Percentiles rank a stretch among this genome's conserved stretches.
Conservation (phyloP, 2,888 invertebrate species). For the Allygus modestus region DNA sequence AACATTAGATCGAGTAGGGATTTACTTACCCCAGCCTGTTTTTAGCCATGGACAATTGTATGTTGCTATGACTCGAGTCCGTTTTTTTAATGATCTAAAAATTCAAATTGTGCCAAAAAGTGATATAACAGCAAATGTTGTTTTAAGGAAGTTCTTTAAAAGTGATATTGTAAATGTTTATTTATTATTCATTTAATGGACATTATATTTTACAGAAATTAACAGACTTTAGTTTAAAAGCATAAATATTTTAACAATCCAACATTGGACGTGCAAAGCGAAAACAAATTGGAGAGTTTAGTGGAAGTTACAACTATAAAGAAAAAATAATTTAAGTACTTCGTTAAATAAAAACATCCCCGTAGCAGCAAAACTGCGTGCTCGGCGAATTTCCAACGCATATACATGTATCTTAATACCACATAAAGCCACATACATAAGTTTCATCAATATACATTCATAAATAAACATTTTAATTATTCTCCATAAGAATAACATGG, state of each 20-base stretch:
- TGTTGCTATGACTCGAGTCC: slow-evolving; percentile 64
- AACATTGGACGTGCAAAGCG: neutral
- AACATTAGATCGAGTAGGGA: slow-evolving; percentile 63
- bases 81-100: neutral
- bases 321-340: neutral
- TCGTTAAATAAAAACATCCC: neutral
- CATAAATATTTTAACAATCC: neutral
- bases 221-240: neutral
- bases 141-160: slow-evolving; percentile 29
- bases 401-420: no score
- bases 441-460: no score
- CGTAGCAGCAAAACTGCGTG: no score
- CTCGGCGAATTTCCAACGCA: no score
- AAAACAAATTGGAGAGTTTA: neutral
- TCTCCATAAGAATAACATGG: no score
- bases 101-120: slow-evolving; percentile 22
- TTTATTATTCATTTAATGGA: neutral
- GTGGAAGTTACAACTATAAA: neutral
- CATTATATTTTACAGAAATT: neutral
- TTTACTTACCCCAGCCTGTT: slow-evolving; percentile 66
- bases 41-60: slow-evolving; percentile 68
- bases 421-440: no score
- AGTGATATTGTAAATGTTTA: neutral
- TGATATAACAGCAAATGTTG: slow-evolving; percentile 8
- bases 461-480: no score